These are phyloP conservation scores for Lytechinus pictus DNA, from an alignment of 35 echinoderm and acorn worm species.

Conservation along the genomic window DNA sequence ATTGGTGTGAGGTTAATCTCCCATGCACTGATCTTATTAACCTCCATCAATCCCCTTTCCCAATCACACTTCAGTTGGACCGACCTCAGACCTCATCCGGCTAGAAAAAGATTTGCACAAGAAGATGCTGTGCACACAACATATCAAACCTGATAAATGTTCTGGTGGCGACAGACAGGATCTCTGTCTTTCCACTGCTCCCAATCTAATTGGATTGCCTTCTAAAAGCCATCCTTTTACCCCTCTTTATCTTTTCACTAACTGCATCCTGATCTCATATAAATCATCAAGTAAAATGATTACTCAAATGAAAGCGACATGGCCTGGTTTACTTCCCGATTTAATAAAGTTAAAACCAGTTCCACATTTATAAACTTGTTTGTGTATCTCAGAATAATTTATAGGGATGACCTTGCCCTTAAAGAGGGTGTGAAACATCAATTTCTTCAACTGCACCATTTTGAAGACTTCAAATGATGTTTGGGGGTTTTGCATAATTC, in stretches of 20 bases:
- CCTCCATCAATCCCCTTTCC: background rate
- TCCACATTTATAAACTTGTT: background rate
- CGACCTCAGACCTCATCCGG: background rate
- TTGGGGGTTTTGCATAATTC: too few species aligned
- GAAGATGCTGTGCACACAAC: background rate
- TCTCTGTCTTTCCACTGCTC: background rate
- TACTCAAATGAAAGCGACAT: background rate
- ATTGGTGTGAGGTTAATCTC: conserved; percentile 36
- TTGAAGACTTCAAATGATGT: background rate
- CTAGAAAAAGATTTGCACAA: conserved; percentile 37
- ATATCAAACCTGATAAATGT: background rate
- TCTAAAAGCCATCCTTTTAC: background rate
- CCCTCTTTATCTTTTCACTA: background rate
- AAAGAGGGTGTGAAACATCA: background rate
- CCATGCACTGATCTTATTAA: conserved; percentile 7
- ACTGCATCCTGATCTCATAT: background rate
- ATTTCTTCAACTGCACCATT: background rate
- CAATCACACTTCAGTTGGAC: conserved; percentile 29
- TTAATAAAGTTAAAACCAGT: background rate
- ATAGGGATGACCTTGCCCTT: background rate
- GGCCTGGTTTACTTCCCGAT: background rate
- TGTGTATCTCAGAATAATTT: background rate
- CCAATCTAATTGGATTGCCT: background rate
- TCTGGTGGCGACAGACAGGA: background rate
- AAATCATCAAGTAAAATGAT: background rate